Conservation (phyloP, 53 echinoderm and acorn worm genomes). For the Astropecten irregularis region DNA sequence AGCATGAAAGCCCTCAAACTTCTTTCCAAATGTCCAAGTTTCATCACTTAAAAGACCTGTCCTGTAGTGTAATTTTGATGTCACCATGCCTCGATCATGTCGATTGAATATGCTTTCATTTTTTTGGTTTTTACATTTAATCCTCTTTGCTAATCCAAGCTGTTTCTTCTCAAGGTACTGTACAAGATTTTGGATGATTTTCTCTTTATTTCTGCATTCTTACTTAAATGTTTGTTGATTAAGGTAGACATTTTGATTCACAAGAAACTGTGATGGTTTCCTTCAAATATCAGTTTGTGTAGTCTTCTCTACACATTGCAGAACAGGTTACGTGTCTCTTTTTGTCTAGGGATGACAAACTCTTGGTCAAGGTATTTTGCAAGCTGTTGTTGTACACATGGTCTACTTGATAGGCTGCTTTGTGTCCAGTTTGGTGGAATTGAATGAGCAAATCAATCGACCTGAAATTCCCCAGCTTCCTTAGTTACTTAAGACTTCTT, state of each 20-base stretch:
- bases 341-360: neutral
- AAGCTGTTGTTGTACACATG: neutral
- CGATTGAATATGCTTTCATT: neutral
- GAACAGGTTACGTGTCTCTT: conserved; percentile 1
- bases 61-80: neutral
- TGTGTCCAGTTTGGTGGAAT: neutral
- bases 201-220: neutral
- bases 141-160: neutral
- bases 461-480: neutral
- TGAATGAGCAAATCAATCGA: conserved; percentile 1
- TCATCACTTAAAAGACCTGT: conserved; percentile 64
- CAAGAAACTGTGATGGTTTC: neutral
- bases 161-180: neutral
- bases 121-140: conserved; percentile 8
- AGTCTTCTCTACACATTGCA: neutral
- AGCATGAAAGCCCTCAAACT: conserved; percentile 61
- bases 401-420: conserved; percentile 18
- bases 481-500: neutral
- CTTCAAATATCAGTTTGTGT: conserved; percentile 2
- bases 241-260: neutral
- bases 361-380: neutral
- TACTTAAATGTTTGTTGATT: neutral
- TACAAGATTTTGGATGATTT: neutral
- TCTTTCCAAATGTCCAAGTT: conserved; percentile 59
- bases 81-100: neutral